A percentile compares a stretch with the other conserved stretches of the same genome.
phyloP scores from a whole-genome alignment of 2,888 invertebrate genomes.

The Archaeoteleia sp. region DNA sequence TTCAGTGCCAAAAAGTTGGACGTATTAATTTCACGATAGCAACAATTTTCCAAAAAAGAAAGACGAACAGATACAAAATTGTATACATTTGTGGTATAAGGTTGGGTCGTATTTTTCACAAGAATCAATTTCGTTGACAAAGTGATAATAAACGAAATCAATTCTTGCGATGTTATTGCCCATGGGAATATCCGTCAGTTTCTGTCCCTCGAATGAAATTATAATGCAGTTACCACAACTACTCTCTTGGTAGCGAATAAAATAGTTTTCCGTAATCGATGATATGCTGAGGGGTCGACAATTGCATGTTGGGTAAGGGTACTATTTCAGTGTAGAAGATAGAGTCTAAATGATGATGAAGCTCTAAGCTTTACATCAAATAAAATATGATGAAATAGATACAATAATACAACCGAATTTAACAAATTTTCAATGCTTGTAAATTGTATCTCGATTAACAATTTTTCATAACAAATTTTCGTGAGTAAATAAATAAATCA shows the following conservation, averaged over 20 bases:
- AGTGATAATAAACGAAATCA: constrained; percentile 44
- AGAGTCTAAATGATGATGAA: constrained; percentile 5
- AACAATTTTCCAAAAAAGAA: background rate
- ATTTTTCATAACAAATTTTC: no score
- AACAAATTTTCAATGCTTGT: no score
- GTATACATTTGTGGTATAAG: no score
- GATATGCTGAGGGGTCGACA: constrained; percentile 56
- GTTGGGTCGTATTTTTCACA: no score
- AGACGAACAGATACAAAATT: background rate
- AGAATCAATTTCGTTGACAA: constrained; percentile 20
- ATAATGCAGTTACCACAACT: constrained; percentile 60
- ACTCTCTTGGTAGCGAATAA: constrained; percentile 49
- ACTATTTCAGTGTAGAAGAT: constrained; percentile 15
- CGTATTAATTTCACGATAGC: constrained; percentile 2
- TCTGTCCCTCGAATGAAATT: constrained; percentile 59
- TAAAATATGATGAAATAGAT: no score
- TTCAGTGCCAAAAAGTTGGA: constrained; percentile 7
- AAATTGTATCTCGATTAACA: no score
- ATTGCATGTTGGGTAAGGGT: constrained; percentile 18
- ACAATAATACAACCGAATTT: no score
- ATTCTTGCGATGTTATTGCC: constrained; percentile 33
- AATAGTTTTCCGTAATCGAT: constrained; percentile 58
- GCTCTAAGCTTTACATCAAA: no score
- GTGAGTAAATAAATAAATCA: no score
- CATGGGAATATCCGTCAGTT: constrained; percentile 29